These are phyloP conservation scores for Paratilapia polleni DNA, from an alignment of 2,113 vertebrate species.

Conservation along the genomic window DNA sequence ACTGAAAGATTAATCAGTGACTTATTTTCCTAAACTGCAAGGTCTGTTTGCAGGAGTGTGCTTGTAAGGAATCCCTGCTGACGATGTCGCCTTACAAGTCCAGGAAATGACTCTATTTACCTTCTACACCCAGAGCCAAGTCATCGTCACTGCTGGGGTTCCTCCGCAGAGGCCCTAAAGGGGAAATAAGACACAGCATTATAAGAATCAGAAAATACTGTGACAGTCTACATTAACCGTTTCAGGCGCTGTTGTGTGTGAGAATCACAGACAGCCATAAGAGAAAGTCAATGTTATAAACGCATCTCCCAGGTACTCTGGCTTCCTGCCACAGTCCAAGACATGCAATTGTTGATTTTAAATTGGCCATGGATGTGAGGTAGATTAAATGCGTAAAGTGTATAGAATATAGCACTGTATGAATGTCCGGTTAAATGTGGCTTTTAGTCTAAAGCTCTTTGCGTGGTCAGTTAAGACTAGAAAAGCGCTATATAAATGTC, in stretches of 20 bases:
- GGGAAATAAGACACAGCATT: background rate
- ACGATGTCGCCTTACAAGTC: conserved; percentile 10
- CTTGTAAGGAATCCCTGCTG: background rate
- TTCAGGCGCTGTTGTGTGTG: background rate
- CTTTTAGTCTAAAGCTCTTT: background rate
- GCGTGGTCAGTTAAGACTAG: background rate
- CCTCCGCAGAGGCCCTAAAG: conserved; percentile 42
- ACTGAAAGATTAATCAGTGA: background rate
- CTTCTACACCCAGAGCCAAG: conserved; percentile 62
- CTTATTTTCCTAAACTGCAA: background rate
- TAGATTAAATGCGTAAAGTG: background rate
- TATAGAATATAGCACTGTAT: background rate
- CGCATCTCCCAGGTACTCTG: accelerated
- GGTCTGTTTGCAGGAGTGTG: background rate
- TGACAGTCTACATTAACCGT: accelerated
- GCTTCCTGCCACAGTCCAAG: background rate
- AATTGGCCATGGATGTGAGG: background rate
- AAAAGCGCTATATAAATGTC: background rate
- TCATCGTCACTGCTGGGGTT: conserved; percentile 62
- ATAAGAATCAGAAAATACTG: background rate
- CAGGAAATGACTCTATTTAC: conserved; percentile 55
- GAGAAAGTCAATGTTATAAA: background rate
- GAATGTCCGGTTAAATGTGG: background rate
- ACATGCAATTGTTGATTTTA: background rate
- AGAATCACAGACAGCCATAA: background rate